Percentiles rank a stretch among this genome's conserved stretches.
Conservation (phyloP, 2,797 vertebrate genomes). For the Nyctibius grandis region DNA sequence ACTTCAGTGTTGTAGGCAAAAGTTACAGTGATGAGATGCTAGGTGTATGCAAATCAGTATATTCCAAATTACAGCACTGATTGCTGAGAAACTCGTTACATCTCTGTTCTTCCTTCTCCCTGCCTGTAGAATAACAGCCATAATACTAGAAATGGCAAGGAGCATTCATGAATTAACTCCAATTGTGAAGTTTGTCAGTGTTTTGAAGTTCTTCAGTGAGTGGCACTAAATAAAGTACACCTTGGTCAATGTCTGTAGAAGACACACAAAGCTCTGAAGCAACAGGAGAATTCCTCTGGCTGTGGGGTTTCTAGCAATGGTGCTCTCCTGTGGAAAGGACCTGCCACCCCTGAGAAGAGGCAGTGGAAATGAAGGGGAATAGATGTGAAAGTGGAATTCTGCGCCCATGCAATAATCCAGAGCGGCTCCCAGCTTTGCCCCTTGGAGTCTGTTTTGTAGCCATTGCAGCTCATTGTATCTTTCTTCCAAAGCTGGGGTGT, state of each 20-base stretch:
- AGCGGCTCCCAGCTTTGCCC: not conserved
- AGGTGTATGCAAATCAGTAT: not conserved
- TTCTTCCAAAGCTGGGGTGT: not conserved
- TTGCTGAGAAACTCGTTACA: not conserved
- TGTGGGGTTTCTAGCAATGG: not conserved
- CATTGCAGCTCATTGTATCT: not conserved
- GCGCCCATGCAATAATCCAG: not conserved
- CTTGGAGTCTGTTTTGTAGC: not conserved
- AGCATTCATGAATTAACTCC: not conserved
- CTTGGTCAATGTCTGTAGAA: fast-evolving
- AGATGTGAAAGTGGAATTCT: not conserved
- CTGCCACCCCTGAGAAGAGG: not conserved
- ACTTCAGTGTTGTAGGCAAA: not conserved
- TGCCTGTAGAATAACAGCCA: not conserved
- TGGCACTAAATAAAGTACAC: not conserved
- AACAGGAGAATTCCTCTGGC: not conserved
- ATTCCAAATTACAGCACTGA: not conserved
- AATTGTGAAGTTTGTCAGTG: not conserved
- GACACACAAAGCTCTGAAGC: not conserved
- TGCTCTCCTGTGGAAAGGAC: not conserved
- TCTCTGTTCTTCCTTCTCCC: not conserved
- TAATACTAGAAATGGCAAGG: not conserved
- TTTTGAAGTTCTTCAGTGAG: not conserved
- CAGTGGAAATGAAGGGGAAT: not conserved
- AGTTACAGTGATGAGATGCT: not conserved